A percentile compares a stretch with the other conserved stretches of the same genome.
These are phyloP conservation scores for Sebastes reedi DNA, from an alignment of 2,797 vertebrate genomes.

Conservation along the genomic window DNA sequence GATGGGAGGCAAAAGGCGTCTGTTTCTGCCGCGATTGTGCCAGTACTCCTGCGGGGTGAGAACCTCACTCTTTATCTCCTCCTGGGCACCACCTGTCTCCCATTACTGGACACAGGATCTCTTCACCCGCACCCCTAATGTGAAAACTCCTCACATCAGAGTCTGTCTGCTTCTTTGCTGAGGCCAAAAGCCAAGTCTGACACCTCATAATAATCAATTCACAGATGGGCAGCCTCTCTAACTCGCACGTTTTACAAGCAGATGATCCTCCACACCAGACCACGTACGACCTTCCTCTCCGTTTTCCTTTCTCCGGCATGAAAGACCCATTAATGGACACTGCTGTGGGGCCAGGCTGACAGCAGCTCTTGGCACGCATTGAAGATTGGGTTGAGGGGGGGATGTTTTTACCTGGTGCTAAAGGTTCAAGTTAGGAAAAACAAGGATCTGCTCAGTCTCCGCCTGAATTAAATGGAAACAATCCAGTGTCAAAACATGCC, in stretches of 20 bases:
- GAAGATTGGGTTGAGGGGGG: background rate
- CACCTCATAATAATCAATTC: slow-evolving; percentile 43
- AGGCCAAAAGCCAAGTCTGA: slow-evolving; percentile 49
- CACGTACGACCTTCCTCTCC: slow-evolving; percentile 5
- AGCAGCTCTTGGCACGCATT: slow-evolving; percentile 20
- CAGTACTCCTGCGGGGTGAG: slow-evolving; percentile 68
- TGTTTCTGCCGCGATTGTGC: slow-evolving; percentile 64
- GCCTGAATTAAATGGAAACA: slow-evolving; percentile 4
- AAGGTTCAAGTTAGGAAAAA: background rate
- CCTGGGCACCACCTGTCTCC: slow-evolving; percentile 76
- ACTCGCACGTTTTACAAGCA: background rate
- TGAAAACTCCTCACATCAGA: slow-evolving; percentile 49
- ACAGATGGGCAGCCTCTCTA: slow-evolving; percentile 10
- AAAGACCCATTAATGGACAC: slow-evolving; percentile 39
- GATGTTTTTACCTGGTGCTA: slow-evolving; percentile 8
- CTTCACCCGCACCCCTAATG: slow-evolving; percentile 41
- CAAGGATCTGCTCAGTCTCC: background rate
- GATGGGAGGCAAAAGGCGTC: slow-evolving; percentile 54
- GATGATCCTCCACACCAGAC: slow-evolving; percentile 22
- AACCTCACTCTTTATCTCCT: slow-evolving; percentile 75
- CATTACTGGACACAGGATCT: slow-evolving; percentile 62
- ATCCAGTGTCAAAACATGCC: background rate
- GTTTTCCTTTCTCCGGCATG: slow-evolving; percentile 26
- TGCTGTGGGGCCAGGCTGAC: slow-evolving; percentile 14
- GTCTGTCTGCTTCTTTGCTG: slow-evolving; percentile 17